Conservation (phyloP, 2,113 vertebrate genomes). For the Albula glossodonta region DNA sequence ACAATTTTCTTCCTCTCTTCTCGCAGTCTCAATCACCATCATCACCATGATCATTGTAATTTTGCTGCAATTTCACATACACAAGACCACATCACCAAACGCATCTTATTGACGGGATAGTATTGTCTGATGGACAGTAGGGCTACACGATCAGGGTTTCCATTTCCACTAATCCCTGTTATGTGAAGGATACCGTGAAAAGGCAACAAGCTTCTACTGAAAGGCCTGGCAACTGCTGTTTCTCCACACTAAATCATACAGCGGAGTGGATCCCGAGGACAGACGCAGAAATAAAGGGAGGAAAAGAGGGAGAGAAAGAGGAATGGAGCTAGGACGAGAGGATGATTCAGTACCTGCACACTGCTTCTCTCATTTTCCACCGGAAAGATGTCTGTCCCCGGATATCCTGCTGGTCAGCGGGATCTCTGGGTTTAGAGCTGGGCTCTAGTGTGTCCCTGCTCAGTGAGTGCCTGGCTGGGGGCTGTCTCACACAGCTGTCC, state of each 20-base stretch:
- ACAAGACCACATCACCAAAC: neutral
- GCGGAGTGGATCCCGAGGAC: neutral
- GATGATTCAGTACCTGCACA: neutral
- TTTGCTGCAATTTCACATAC: neutral
- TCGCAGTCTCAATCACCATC: neutral
- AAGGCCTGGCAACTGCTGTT: neutral
- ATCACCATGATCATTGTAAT: neutral
- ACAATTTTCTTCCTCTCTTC: too few relatives aligned
- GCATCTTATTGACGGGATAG: neutral
- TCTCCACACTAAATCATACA: neutral
- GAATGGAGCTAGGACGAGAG: neutral
- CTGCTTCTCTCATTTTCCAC: slow-evolving; percentile 3
- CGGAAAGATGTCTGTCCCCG: neutral
- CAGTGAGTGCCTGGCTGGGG: neutral
- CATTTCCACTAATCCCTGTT: neutral
- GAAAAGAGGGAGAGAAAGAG: neutral
- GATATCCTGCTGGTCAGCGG: neutral
- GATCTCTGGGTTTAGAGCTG: neutral
- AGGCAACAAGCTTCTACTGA: neutral
- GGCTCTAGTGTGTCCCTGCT: neutral
- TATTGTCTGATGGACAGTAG: neutral
- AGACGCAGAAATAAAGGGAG: neutral
- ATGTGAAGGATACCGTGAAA: neutral
- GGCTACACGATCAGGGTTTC: neutral
- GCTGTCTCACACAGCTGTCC: neutral